Evolutionary conservation across 2,113 vertebrate species (phyloP), one percentile per base, ranked within the genome.

Genomic region (Psilopsiagon aymara): DNA sequence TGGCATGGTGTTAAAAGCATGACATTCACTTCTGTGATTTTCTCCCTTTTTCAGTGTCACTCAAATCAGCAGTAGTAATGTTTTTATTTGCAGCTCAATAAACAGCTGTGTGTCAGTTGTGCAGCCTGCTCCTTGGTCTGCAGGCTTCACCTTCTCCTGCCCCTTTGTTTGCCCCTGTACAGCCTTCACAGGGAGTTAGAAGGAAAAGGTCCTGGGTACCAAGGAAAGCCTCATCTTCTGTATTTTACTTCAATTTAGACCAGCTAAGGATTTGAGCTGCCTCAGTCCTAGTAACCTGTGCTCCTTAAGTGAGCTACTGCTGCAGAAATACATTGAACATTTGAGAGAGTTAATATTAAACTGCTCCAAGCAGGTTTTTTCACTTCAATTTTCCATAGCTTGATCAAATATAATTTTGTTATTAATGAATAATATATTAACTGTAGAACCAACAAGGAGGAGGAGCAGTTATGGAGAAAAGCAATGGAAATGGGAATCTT

Each of bases 401-500:
- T 67, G 59, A 88, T 82, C 76, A 83, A 80, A 70, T 73, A 53
- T 19, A 35, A 59, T 59, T 35, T 59, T n/a, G 57, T 25, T 7
- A 63, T 63, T 78, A 81, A 67, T 81, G 16, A 81, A 81, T 83
- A 67, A 83, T 39, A 17, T 68, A 79, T 80, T 77, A 85, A 69
- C 44, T 73, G 46, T 20, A 77, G 55, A 88, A 71, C 47, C 39
- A 86, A 71, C 31, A 18, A 24, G 76, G 52, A 94, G 43, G 86
- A 86, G 47, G 43, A 24, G 43, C 20, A 71, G 64, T 75, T 81
- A 59, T 12, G 86, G 35, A 80, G 37, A 88, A 93, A 78, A 94
- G 94, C 74, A 76, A 64, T 89, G 44, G 62, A 96, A 92, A 82
- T 73, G 57, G 94, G 92, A 94, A 91, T 87, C 88, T 92, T 92